Evolutionary conservation across 2,888 invertebrate species (phyloP), one percentile per base, ranked within the genome.

Genomic region (Phalera bucephala): DNA sequence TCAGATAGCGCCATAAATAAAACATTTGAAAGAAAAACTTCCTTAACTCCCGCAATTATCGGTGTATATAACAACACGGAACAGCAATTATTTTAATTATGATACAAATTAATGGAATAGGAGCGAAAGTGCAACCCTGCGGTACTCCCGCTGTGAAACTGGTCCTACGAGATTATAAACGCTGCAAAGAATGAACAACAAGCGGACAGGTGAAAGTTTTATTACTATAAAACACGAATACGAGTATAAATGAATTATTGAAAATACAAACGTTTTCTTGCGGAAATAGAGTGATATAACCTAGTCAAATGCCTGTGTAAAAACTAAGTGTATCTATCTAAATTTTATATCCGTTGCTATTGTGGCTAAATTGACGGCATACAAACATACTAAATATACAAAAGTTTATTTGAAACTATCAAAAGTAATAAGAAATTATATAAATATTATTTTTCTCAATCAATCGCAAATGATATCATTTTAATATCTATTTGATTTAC

Each of bases 151-250:
- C 15, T 0, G 39, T 28, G 11, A 10, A 54, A 54, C 59, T 40
- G 46, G 59, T 62, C 56, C 57, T 52, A 35, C 37, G 12, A 56
- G 31, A 41, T 12, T 23, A 28, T 7, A 3, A 11, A 19, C 19
- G 29, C 11, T 29, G 1, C 8, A 22, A 29, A 9, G 28, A 28
- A 29, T 19, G 2, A 17, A 19, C 10, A 3, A 29, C 19, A 29
- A 3, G 10, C 11, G 13, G 9, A 14, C 27, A 27, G 14, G 27
- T 27, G 27, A 27, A 27, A 27, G 27, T 27, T 1, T 27, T 27
- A 27, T 27, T 14, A 5, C 27, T n/a, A 27, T 5, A 9, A 27
- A 27, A 25, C 25, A 25, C 25, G 25, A 25, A 13, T 27, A 9
- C 14, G 27, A 14, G 12, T 27, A 4, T 27, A 27, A 14, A 27